Evolutionary conservation across 2,888 invertebrate genomes (phyloP).

Genomic region (Shargacucullia verbasci): DNA sequence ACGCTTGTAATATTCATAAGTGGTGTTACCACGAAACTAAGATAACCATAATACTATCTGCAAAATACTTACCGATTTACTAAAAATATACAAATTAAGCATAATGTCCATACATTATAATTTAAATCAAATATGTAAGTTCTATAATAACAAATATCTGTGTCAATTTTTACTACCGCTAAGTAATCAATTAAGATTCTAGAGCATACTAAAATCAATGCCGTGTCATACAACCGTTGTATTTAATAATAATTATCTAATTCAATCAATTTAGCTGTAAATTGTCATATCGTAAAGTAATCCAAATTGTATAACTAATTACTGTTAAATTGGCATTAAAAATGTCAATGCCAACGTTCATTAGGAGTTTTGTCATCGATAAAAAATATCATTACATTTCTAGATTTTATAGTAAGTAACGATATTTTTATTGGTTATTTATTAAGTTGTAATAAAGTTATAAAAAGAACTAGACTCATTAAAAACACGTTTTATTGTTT

Average conservation of each 20-base stretch:
- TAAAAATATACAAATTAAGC: too few species aligned
- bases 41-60: too few species aligned
- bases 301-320: constrained; percentile 20
- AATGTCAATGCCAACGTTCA: constrained; percentile 16
- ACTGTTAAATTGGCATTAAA: constrained; percentile 4
- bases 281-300: constrained; percentile 6
- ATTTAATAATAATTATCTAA: constrained; percentile 19
- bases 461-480: constrained; percentile 15
- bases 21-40: too few species aligned
- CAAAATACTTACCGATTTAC: too few species aligned
- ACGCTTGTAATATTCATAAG: too few species aligned
- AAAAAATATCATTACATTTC: constrained; percentile 15
- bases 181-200: constrained; percentile 25
- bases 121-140: background rate
- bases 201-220: constrained; percentile 32
- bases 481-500: constrained; percentile 13
- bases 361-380: constrained; percentile 22
- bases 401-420: constrained; percentile 18
- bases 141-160: constrained; percentile 3
- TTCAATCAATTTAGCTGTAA: constrained; percentile 18
- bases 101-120: too few species aligned
- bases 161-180: constrained; percentile 26
- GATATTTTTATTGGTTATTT: constrained; percentile 8
- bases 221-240: constrained; percentile 28
- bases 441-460: constrained; percentile 16